Evolutionary conservation across 2,888 invertebrate species (phyloP).

Genomic region (Tineola bisselliella): DNA sequence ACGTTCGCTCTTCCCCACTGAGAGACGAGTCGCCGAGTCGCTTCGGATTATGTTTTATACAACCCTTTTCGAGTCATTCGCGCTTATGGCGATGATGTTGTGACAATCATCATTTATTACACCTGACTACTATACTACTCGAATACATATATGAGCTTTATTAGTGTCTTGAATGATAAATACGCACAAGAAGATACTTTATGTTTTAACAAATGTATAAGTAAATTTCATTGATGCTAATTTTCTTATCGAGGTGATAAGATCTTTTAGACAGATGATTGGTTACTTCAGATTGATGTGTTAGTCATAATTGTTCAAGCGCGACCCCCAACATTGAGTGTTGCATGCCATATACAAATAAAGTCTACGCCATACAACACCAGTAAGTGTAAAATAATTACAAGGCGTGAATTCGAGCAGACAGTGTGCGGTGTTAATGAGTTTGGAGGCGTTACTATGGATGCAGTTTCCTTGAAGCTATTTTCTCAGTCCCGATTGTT

Average conservation of each 20-base stretch:
- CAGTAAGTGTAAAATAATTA: constrained; percentile 13
- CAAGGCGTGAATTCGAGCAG: neutral
- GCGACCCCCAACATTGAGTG: neutral
- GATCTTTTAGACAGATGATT: too few species aligned
- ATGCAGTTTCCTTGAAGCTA: neutral
- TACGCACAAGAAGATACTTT: neutral
- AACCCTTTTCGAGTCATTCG: neutral
- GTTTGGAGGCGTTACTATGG: neutral
- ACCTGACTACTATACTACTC: neutral
- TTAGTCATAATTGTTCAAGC: neutral
- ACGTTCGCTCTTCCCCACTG: neutral
- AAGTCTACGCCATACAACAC: constrained; percentile 1
- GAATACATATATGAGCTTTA: neutral
- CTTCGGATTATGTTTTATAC: neutral
- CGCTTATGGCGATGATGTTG: neutral
- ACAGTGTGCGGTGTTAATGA: constrained; percentile 6
- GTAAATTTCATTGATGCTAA: neutral
- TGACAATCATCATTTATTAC: constrained; percentile 7
- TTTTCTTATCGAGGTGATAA: too few species aligned
- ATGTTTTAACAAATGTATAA: neutral
- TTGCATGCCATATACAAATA: neutral
- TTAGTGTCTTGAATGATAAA: neutral
- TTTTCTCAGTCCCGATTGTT: constrained; percentile 18
- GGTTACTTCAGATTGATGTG: neutral
- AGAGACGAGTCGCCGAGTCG: neutral